Evolutionary conservation across 2,888 invertebrate species (phyloP), one percentile per base, ranked within the genome.

Genomic region (Geotrupes spiniger): DNA sequence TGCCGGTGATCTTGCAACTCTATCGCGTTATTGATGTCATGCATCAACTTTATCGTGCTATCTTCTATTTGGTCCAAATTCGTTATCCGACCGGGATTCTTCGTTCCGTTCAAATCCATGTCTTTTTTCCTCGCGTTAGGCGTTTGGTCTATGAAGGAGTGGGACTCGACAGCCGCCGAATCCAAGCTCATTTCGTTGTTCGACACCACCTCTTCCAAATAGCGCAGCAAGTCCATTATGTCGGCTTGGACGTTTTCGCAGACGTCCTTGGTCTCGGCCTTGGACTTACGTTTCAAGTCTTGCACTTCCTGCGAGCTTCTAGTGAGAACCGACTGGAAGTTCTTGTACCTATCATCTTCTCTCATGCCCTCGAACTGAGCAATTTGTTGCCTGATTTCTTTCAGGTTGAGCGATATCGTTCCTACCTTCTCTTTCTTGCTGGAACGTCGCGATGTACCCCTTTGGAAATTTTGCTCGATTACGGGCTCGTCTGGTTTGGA

Each of bases 141-240:
- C 6, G 38, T 49, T 26, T 53, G 51, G 17, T 51, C 46, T 5
- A 63, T 59, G 28, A 63, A 63, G 0, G 62, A 62, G 41, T 57
- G 53, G 4, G 62, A 62, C 40, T 61, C 63, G 1, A 62, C 56
- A 4, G 61, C 59, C n/a, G 55, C 60, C 17, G 56, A 41, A 49
- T 64, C 64, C 14, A 64, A 49, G 36, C 49, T 45, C 11, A 51
- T 46, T 25, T 60, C 58, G 45, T 51, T 56, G 8, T 36, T 47
- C 40, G 39, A 47, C 3, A 56, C 54, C 8, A 42, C 37, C 2
- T 52, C 50, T 46, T 57, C 57, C 4, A 57, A 39, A 33, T 44
- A 40, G 36, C 48, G 42, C 10, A 57, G 40, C 12, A 54, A 41
- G 17, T 49, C 50, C 37, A 51, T 43, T 1, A 56, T 45, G 21